Percentiles rank a stretch among this genome's conserved stretches.
Evolutionary conservation across 2,888 invertebrate genomes (phyloP).

Genomic region (Protodeltote pygarga): DNA sequence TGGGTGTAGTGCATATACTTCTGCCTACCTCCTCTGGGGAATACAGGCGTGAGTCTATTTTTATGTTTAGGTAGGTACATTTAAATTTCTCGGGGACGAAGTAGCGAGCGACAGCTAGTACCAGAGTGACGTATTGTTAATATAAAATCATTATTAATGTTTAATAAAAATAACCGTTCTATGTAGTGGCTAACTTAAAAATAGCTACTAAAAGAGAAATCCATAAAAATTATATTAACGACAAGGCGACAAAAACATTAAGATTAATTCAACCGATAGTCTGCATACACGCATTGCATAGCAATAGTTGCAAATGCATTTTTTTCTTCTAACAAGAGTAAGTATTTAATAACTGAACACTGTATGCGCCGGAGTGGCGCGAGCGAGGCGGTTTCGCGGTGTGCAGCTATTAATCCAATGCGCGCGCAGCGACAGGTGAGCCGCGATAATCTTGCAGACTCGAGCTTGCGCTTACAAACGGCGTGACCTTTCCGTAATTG

Average conservation of each 20-base stretch:
- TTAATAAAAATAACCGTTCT: neutral
- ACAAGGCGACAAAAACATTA: slow-evolving; percentile 24
- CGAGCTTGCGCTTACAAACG: slow-evolving; percentile 74
- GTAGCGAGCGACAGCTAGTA: too few relatives aligned
- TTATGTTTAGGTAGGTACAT: too few relatives aligned
- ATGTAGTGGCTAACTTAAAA: neutral
- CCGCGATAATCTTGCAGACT: slow-evolving; percentile 81
- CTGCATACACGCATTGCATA: slow-evolving; percentile 32
- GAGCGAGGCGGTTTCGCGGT: slow-evolving; percentile 6
- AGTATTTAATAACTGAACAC: slow-evolving; percentile 53
- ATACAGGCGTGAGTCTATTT: too few relatives aligned
- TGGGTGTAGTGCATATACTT: too few relatives aligned
- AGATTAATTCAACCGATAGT: slow-evolving; percentile 32
- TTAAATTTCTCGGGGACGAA: too few relatives aligned
- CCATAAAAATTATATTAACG: slow-evolving; percentile 14
- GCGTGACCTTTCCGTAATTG: slow-evolving; percentile 85
- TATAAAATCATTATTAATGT: slow-evolving; percentile 1
- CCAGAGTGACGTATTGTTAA: too few relatives aligned
- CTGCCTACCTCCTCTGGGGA: too few relatives aligned
- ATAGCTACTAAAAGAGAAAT: slow-evolving; percentile 13
- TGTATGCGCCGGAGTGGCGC: slow-evolving; percentile 25
- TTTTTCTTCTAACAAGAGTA: slow-evolving; percentile 46
- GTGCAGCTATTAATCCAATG: slow-evolving; percentile 64
- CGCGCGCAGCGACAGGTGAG: slow-evolving; percentile 77
- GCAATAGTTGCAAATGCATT: slow-evolving; percentile 35